A percentile compares a stretch with the other conserved stretches of the same genome.
Conservation (phyloP, 2,113 vertebrate species). For the Vidua macroura region DNA sequence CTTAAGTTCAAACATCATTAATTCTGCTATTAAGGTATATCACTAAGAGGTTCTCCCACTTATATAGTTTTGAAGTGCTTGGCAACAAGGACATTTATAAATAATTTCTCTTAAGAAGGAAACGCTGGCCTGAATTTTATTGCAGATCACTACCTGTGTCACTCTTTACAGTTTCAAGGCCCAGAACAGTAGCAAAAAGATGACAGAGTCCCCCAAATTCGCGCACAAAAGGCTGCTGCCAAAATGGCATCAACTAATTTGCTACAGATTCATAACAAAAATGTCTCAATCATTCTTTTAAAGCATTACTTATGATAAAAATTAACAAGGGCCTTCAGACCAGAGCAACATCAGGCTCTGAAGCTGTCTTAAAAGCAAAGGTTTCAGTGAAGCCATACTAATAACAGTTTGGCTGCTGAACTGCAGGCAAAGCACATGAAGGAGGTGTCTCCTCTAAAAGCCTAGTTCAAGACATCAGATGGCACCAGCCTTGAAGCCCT, state of each 20-base stretch:
- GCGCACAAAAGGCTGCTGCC: not conserved
- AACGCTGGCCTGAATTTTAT: constrained; percentile 45
- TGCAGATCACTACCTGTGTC: constrained; percentile 8
- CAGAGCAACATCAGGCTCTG: not conserved
- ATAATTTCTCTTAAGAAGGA: constrained; percentile 49
- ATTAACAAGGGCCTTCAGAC: not conserved
- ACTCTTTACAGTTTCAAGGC: constrained; percentile 1
- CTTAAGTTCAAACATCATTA: constrained; percentile 62
- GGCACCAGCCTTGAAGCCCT: not conserved
- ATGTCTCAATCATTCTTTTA: not conserved
- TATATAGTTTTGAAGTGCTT: constrained; percentile 42
- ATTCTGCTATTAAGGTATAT: constrained; percentile 61
- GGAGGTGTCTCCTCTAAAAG: not conserved
- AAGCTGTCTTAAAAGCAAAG: not conserved
- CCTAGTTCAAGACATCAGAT: not conserved
- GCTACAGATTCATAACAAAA: not conserved
- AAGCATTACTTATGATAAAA: not conserved
- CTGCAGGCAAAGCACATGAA: not conserved
- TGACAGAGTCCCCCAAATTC: not conserved
- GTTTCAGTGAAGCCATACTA: not conserved
- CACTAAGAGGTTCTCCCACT: constrained; percentile 51
- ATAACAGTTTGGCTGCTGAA: accelerated
- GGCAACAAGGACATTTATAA: constrained; percentile 61
- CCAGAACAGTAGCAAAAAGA: not conserved
- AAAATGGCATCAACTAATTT: not conserved